These are phyloP conservation scores for Crotalus viridis DNA, from an alignment of 2,113 vertebrate genomes.

Conservation along the genomic window DNA sequence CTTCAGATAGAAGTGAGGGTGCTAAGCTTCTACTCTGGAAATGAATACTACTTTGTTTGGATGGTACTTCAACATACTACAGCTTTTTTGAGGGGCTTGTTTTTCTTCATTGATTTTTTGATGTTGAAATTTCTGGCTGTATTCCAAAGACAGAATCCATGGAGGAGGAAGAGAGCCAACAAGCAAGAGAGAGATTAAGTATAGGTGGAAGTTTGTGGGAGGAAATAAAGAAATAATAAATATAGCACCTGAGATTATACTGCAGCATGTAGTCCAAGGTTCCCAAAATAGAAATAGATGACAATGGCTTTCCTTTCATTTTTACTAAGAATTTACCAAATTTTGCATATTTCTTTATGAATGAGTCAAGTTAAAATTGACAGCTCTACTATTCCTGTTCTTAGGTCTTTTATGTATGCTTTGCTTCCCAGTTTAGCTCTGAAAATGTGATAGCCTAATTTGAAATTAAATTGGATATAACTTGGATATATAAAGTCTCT, in stretches of 20 bases:
- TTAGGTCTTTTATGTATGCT: neutral
- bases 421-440: neutral
- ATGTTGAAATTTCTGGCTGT: constrained; percentile 15
- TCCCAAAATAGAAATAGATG: neutral
- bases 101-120: constrained; percentile 40
- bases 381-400: neutral
- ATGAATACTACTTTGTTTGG: constrained; percentile 33
- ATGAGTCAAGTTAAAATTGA: neutral
- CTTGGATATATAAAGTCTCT: neutral
- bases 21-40: constrained; percentile 30
- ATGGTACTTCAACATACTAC: constrained; percentile 13
- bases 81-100: constrained; percentile 36
- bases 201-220: constrained; percentile 21
- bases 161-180: neutral
- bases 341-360: neutral
- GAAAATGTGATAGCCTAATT: neutral
- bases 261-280: neutral
- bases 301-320: neutral
- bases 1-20: constrained; percentile 37
- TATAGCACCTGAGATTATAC: neutral
- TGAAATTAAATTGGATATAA: neutral
- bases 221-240: neutral
- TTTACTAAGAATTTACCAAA: neutral
- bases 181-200: constrained; percentile 17
- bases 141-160: constrained; percentile 37